These are phyloP conservation scores for Sitta europaea DNA, from an alignment of 2,113 vertebrate genomes.

Conservation along the genomic window DNA sequence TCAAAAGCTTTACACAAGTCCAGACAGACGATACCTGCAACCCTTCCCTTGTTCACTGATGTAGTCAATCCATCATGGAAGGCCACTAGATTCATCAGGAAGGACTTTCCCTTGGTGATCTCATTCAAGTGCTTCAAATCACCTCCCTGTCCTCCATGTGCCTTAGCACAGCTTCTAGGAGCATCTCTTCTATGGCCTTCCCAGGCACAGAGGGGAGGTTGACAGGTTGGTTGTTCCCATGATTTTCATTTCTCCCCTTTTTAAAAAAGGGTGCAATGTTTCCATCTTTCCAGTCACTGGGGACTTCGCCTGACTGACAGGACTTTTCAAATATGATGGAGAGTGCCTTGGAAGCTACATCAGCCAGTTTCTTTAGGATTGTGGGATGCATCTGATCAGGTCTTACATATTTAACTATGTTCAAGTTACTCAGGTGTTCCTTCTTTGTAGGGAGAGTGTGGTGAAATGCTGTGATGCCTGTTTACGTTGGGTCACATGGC, in stretches of 20 bases:
- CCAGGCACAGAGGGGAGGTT: not conserved
- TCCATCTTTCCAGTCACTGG: not conserved
- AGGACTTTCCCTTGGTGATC: not conserved
- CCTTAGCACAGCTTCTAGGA: not conserved
- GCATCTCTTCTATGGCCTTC: not conserved
- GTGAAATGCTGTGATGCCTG: not conserved
- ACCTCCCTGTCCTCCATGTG: not conserved
- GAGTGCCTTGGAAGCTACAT: not conserved
- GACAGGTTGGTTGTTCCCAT: not conserved
- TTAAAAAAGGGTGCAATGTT: not conserved
- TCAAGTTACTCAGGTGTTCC: not conserved
- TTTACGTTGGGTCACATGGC: not conserved
- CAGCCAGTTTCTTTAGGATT: not conserved
- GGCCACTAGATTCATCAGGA: not conserved
- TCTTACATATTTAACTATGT: rapidly evolving
- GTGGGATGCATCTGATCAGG: not conserved
- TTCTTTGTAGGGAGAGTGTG: not conserved
- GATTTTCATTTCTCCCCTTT: not conserved
- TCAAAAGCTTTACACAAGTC: not conserved
- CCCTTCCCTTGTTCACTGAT: not conserved
- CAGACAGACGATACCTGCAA: not conserved
- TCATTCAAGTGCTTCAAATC: not conserved
- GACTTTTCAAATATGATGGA: not conserved
- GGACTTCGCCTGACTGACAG: not conserved
- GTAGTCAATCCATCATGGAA: too few species aligned